phyloP scores from a whole-genome alignment of 53 echinoderm and acorn worm species.

The Patiria pectinifera region DNA sequence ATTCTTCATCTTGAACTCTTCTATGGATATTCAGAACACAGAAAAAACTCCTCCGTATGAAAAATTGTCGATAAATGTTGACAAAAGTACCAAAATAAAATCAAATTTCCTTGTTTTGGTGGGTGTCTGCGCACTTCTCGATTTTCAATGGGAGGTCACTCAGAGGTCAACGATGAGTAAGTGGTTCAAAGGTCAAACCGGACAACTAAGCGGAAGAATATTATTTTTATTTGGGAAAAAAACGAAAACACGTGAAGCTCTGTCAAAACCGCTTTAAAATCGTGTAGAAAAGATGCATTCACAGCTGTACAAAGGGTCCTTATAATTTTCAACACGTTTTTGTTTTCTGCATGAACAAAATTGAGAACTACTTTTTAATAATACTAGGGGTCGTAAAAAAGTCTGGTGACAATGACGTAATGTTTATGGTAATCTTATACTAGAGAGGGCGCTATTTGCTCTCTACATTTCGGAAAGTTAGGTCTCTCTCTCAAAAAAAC shows the following conservation, averaged over 20 bases:
- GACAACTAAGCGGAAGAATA: conserved; percentile 30
- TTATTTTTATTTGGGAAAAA: background rate
- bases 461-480: background rate
- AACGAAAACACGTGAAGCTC: no score
- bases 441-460: background rate
- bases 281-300: no score
- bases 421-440: background rate
- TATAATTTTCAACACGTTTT: no score
- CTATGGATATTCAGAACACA: background rate
- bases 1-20: conserved; percentile 39
- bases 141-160: background rate
- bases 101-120: background rate
- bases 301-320: no score
- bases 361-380: background rate
- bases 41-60: background rate
- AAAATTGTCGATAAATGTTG: background rate
- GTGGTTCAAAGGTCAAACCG: conserved; percentile 32
- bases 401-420: conserved; percentile 14
- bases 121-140: background rate
- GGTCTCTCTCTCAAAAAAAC: no score
- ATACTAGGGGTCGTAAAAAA: background rate
- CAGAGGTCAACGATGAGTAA: conserved; percentile 39
- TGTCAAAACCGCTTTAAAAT: no score
- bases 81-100: background rate
- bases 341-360: background rate